Conservation (phyloP, 2,888 invertebrate species). For the Chrysomela aeneicollis region DNA sequence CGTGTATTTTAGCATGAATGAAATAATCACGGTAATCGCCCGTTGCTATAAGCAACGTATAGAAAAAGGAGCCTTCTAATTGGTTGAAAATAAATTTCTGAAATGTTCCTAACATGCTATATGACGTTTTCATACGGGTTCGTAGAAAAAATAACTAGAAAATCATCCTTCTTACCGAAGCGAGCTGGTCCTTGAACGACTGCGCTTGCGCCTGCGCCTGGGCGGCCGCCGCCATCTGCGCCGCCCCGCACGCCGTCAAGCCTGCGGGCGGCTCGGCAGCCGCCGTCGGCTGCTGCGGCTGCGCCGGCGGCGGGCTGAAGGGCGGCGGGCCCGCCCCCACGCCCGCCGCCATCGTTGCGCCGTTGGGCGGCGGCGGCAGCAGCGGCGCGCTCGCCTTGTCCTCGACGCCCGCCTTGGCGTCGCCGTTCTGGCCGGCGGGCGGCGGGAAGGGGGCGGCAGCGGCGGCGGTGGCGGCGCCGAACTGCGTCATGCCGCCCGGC, state of each 20-base stretch:
- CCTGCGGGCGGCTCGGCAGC: constrained; percentile 60
- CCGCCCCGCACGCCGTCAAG: constrained; percentile 58
- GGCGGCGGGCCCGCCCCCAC: constrained; percentile 59
- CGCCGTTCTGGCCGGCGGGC: constrained; percentile 59
- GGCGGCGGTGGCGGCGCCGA: constrained; percentile 64
- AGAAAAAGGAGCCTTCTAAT: no score
- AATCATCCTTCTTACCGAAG: constrained; percentile 35
- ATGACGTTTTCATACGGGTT: no score
- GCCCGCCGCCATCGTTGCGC: constrained; percentile 54
- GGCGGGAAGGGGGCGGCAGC: constrained; percentile 34
- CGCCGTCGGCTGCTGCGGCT: constrained; percentile 57
- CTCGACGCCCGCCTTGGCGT: constrained; percentile 59
- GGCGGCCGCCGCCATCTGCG: constrained; percentile 45
- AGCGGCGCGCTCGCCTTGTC: constrained; percentile 62
- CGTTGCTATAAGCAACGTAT: no score
- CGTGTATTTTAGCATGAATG: no score
- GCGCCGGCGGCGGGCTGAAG: constrained; percentile 59
- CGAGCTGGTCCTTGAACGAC: constrained; percentile 43
- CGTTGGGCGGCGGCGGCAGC: constrained; percentile 61
- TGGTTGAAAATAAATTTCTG: no score
- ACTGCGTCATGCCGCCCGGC: constrained; percentile 67
- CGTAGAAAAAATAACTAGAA: no score
- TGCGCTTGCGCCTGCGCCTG: constrained; percentile 52
- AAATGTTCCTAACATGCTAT: no score
- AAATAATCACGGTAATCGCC: no score